Evolutionary conservation across 2,113 vertebrate species (phyloP).

Genomic region (Erythrolamprus reginae): DNA sequence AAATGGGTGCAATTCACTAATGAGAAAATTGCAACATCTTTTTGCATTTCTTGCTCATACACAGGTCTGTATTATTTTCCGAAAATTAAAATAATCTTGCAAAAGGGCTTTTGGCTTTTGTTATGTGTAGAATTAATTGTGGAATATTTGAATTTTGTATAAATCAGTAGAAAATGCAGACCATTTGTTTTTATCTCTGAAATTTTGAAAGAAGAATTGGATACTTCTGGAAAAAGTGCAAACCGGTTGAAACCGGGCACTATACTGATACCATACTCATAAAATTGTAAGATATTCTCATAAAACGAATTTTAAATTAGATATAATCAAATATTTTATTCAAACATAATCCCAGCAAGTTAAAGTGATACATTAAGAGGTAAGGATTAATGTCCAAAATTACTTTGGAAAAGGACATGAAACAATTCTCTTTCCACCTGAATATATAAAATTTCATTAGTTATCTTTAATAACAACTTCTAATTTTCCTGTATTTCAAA

Average conservation of each 20-base stretch:
- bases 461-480: not conserved
- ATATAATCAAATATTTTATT: not conserved
- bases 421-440: not conserved
- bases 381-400: not conserved
- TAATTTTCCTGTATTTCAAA: not conserved
- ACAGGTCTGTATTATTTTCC: conserved; percentile 73
- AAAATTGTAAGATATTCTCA: not conserved
- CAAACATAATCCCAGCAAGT: not conserved
- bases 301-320: not conserved
- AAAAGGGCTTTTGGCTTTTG: not conserved
- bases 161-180: not conserved
- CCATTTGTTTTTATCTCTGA: not conserved
- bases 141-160: not conserved
- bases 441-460: not conserved
- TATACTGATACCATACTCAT: not conserved
- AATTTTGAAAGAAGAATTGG: not conserved
- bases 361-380: not conserved
- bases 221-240: not conserved
- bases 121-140: not conserved
- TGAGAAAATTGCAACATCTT: conserved; percentile 94
- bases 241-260: not conserved
- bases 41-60: conserved; percentile 97
- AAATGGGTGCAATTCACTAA: conserved; percentile 84
- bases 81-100: not conserved
- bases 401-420: not conserved